Evolutionary conservation across 2,113 vertebrate species (phyloP), one percentile per base, ranked within the genome.

Genomic region (Heterocephalus glaber): DNA sequence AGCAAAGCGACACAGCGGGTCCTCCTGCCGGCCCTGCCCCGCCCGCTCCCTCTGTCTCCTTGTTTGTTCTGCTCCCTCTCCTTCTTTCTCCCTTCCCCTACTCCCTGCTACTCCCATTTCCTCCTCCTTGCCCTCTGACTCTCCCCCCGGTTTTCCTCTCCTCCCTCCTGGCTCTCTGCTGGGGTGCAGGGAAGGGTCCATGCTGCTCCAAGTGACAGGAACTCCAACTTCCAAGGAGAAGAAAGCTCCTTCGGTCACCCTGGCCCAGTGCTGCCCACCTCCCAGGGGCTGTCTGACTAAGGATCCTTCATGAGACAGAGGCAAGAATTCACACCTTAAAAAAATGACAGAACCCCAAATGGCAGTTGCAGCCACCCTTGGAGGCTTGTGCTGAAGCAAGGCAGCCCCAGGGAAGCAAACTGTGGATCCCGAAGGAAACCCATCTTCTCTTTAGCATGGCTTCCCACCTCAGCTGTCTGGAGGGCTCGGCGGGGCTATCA

Each of bases 371-470:
- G 86, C 16, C 7, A 8, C n/a, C 49, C 63, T 52, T 24, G 26
- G 38, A 82, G 12, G 28, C 35, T 61, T 28, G 26, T 5, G 8
- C 33, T 6, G 41, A 44, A 76, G 26, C 2, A 20, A 86, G 26
- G 38, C 1, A 16, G 44, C 47, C 33, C 1, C 0, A 0, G 3
- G 65, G 41, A 28, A 33, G 41, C 11, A 35, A n/a, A 47, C 0
- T 10, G 41, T 12, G 68, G 49, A 38, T 33, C 41, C 33, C 9
- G 54, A 8, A 12, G 49, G 28, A 68, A 28, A 13, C 24, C 41
- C 26, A 14, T 14, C 44, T 41, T 47, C 72, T 47, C 70, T 11
- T 44, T 0, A 74, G 41, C 13, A 12, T 14, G 12, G 41, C 72
- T 76, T 44, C 72, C 24, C 24, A 19, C 41, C 41, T 28, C 72